Conservation (phyloP, 2,113 vertebrate species). For the Petromus typicus region DNA sequence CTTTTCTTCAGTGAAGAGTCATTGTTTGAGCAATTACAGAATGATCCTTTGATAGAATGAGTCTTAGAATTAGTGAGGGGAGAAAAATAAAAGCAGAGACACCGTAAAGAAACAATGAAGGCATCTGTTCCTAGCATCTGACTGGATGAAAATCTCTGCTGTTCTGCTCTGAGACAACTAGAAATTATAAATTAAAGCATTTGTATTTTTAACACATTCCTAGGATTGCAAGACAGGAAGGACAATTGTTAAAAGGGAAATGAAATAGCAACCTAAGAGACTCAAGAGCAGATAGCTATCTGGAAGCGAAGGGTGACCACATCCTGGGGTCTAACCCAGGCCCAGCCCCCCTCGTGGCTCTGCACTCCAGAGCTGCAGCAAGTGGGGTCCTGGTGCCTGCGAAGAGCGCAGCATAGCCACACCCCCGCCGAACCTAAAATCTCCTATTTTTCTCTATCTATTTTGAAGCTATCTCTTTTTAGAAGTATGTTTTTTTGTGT, state of each 20-base stretch:
- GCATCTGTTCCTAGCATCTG: neutral
- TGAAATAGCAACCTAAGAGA: neutral
- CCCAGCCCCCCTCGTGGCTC: neutral
- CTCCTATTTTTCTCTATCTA: neutral
- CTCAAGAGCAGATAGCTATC: neutral
- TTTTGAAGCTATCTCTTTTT: neutral
- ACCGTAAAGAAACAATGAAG: neutral
- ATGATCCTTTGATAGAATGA: neutral
- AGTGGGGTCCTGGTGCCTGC: accelerated
- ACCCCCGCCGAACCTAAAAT: too few relatives aligned
- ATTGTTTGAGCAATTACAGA: neutral
- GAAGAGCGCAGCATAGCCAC: neutral
- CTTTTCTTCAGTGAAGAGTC: neutral
- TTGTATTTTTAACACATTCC: neutral
- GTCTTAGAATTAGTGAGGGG: neutral
- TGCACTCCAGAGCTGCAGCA: neutral
- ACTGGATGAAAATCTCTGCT: neutral
- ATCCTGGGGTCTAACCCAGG: neutral
- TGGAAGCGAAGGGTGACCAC: neutral
- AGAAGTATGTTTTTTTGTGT: neutral
- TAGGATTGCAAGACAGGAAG: neutral
- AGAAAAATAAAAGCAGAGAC: neutral
- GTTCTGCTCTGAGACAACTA: neutral
- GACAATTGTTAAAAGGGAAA: neutral
- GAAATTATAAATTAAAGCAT: neutral